phyloP scores from a whole-genome alignment of 2,888 invertebrate species.

The Lobophora halterata region DNA sequence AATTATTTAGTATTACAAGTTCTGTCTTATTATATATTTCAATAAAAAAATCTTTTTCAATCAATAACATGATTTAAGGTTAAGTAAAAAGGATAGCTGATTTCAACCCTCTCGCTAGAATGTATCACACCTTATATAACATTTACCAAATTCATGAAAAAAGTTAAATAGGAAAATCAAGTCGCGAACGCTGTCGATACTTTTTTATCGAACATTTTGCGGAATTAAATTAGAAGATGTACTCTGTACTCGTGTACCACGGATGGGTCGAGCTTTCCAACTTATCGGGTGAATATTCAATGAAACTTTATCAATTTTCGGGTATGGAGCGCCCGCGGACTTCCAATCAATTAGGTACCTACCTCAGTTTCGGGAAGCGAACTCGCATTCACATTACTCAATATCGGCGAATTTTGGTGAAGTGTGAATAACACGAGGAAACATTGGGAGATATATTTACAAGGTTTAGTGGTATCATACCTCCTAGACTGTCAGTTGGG shows the following conservation, averaged over 20 bases:
- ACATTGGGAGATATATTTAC: neutral
- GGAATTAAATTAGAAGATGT: slow-evolving; percentile 39
- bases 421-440: slow-evolving; percentile 2
- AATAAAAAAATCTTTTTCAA: too few relatives aligned
- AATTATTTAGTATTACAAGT: too few relatives aligned
- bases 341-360: slow-evolving; percentile 47
- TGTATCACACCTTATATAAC: too few relatives aligned
- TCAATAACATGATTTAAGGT: too few relatives aligned
- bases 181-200: slow-evolving; percentile 14
- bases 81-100: too few relatives aligned
- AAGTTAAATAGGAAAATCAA: slow-evolving; percentile 11
- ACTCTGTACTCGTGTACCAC: slow-evolving; percentile 33
- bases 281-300: slow-evolving; percentile 42
- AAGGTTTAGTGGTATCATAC: too few relatives aligned
- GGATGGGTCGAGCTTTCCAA: slow-evolving; percentile 26
- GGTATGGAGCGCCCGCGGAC: slow-evolving; percentile 37
- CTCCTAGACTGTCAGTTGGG: too few relatives aligned
- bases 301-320: slow-evolving; percentile 53
- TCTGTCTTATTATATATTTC: too few relatives aligned
- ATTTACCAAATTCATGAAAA: too few relatives aligned
- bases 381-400: slow-evolving; percentile 22
- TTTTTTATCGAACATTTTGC: too few relatives aligned
- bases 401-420: slow-evolving; percentile 18
- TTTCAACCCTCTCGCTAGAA: too few relatives aligned
- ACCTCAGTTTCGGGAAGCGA: slow-evolving; percentile 31